Evolutionary conservation across 2,888 invertebrate genomes (phyloP), one percentile per base, ranked within the genome.

Genomic region (Eulithis prunata): DNA sequence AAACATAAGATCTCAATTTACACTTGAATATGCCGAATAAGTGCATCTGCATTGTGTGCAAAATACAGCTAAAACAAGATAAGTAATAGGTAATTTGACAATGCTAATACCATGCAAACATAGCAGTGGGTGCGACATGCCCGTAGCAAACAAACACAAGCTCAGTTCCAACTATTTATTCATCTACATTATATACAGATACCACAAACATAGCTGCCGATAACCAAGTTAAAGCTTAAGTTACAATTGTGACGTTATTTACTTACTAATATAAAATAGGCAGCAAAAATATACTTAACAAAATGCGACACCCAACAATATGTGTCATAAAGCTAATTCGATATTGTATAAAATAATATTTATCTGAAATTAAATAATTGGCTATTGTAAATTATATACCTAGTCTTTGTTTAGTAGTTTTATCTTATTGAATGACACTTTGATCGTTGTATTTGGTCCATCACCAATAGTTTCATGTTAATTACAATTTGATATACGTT

Each of bases 91-190:
- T 13, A 47, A 8, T 11, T 49, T 49, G 49, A 6, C 38, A 47
- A 14, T 54, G 55, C 56, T 6, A 28, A 63, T 46, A 58, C 62
- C 79, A 80, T 81, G 82, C 81, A 57, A 69, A 59, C 71, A 73
- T 64, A 72, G 70, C 72, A 61, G 67, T 64, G 71, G 73, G 78
- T 82, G 83, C 79, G 61, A 56, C 87, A 85, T 87, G 88, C 87
- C 68, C 76, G 76, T 78, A 78, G 78, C 84, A 87, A 85, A 87
- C 85, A 89, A 89, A 88, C 80, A 86, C 84, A 86, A 77, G 78
- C 79, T 80, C 75, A 75, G 75, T 85, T 83, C 73, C 73, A 83
- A 81, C 75, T 73, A 72, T 88, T 88, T 89, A 89, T 87, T 88
- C 68, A 59, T 12, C 68, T 71, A 71, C 70, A 69, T 68, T 74